phyloP scores from a whole-genome alignment of 2,113 vertebrate genomes.

The Psilopogon haemacephalus region DNA sequence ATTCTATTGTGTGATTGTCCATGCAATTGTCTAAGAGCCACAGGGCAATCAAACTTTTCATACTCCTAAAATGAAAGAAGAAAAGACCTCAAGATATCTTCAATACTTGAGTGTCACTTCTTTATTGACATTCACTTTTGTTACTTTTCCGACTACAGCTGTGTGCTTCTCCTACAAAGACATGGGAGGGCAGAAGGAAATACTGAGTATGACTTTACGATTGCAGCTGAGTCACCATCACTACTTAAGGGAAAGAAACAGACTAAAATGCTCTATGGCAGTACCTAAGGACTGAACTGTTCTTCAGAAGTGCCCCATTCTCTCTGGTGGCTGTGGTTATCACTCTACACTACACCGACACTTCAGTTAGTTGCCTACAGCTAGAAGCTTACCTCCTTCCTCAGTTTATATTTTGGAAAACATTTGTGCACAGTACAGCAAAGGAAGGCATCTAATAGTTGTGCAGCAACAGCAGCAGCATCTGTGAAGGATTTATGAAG shows the following conservation, averaged over 20 bases:
- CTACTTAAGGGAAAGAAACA: neutral
- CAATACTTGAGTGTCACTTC: neutral
- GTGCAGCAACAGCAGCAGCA: neutral
- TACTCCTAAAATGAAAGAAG: neutral
- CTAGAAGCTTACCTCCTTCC: neutral
- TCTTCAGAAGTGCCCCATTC: neutral
- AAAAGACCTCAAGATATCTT: neutral
- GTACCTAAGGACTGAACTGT: neutral
- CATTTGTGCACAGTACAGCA: neutral
- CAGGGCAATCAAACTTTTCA: neutral
- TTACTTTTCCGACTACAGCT: neutral
- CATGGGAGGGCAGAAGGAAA: neutral
- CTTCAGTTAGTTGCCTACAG: neutral
- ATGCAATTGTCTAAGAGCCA: neutral
- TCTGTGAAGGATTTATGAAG: neutral
- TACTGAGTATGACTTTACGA: neutral
- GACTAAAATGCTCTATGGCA: neutral
- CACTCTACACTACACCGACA: neutral
- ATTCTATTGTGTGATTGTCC: fast-evolving
- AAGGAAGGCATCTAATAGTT: neutral
- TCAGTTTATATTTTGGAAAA: neutral
- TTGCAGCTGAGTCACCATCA: neutral
- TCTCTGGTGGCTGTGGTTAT: neutral
- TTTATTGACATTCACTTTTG: neutral
- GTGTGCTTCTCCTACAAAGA: neutral